Base-by-base conservation (phyloP, 2,797 vertebrate species). In the Tamandua tetradactyla region DNA sequence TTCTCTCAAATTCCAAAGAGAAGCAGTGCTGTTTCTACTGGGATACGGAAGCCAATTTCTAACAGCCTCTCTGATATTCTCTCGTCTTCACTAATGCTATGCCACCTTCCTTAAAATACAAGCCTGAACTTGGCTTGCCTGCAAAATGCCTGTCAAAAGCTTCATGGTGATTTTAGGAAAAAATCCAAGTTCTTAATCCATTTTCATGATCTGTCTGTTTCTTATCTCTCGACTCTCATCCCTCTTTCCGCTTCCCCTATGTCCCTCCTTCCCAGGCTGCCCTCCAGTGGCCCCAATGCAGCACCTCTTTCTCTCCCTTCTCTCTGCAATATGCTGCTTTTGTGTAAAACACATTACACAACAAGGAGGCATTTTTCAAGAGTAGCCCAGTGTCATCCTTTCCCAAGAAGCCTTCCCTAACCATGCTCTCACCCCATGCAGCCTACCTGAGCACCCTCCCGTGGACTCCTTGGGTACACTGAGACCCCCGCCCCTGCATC, bases 61-160 rank as follows among this genome's bases (percentile, higher is more conserved):
- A 0, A 23, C 23, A 6, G 37, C 12, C 37, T 74, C 27, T 17
- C 6, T 12, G 35, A 47, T 12, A 4, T 4, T 1, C 0, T 61
- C 84, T 83, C 30, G 15, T 1, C 4, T 17, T 68, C 94, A 30
- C 27, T 30, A 25, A 1, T 37, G 68, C n/a, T 27, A 30, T 6
- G 11, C 30, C 12, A 4, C 22, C 47, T 27, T 49, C 49, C 57
- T 88, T 18, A 32, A 81, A 72, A 35, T 7, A 25, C 42, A 79
- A 52, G 47, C 42, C 49, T 61, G 62, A 42, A 11, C 66, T 49
- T 87, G 49, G n/a, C 59, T 61, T 57, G 37, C 47, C n/a, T 35
- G n/a, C 40, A 91, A 83, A 72, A 13, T 17, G 42, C 35, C 27
- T 72, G 49, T 71, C 76, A 69, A 27, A 80, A 75, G 22, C 79